These are phyloP conservation scores for Coranthus polyacanthus DNA, from an alignment of 2,797 vertebrate species.

Conservation along the genomic window DNA sequence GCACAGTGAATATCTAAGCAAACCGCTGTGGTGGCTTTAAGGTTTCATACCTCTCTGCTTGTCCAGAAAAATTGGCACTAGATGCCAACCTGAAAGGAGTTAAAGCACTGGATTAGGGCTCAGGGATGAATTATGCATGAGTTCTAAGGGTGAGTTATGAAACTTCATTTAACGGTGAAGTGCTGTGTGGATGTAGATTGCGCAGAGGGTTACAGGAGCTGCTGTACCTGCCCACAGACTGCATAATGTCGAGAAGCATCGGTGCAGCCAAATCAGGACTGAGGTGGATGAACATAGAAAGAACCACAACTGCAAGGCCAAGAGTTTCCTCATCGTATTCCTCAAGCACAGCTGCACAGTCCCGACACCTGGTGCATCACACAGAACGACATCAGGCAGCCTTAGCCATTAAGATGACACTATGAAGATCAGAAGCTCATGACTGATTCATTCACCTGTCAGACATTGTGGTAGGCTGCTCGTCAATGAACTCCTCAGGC, in stretches of 20 bases:
- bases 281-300: constrained; percentile 97
- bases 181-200: constrained; percentile 59
- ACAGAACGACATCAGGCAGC: neutral
- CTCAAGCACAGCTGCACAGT: constrained; percentile 96
- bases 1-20: constrained; percentile 36
- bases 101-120: constrained; percentile 66
- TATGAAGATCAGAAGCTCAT: neutral
- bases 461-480: constrained; percentile 95
- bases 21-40: constrained; percentile 35
- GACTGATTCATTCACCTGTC: constrained; percentile 88
- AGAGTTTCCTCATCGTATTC: constrained; percentile 99
- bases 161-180: constrained; percentile 66
- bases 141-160: constrained; percentile 58
- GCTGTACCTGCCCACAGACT: constrained; percentile 96
- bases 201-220: constrained; percentile 9
- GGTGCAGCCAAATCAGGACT: constrained; percentile 98
- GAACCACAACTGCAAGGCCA: constrained; percentile 93
- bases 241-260: constrained; percentile 97
- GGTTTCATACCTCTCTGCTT: constrained; percentile 94
- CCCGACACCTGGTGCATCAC: constrained; percentile 89
- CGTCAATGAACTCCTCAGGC: constrained; percentile 98
- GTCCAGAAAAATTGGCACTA: constrained; percentile 95
- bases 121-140: constrained; percentile 75
- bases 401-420: neutral
- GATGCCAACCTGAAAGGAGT: constrained; percentile 92